Conservation (phyloP, 2,113 vertebrate species). For the Ascaphus truei region DNA sequence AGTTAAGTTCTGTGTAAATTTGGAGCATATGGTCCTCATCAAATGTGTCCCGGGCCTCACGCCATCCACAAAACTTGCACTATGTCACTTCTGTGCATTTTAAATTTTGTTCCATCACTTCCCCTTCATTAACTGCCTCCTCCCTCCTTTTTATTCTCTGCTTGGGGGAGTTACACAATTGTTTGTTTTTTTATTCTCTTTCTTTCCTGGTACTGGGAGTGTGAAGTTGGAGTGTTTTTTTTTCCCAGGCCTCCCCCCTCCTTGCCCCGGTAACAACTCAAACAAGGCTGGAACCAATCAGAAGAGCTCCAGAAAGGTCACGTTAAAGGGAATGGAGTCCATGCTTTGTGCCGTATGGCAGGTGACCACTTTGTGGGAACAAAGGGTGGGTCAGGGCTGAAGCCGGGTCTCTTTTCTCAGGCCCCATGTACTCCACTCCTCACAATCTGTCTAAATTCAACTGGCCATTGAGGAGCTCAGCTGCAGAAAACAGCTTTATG, state of each 20-base stretch:
- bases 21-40: neutral
- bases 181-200: neutral
- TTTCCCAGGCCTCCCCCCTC: conserved; percentile 36
- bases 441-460: conserved; percentile 75
- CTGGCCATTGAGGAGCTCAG: conserved; percentile 60
- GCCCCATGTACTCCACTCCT: conserved; percentile 69
- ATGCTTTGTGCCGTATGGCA: conserved; percentile 64
- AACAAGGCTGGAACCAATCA: conserved; percentile 49
- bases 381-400: conserved; percentile 70
- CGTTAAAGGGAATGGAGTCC: conserved; percentile 39
- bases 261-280: conserved; percentile 54
- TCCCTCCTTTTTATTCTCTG: neutral
- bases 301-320: conserved; percentile 46
- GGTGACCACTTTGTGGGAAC: conserved; percentile 72
- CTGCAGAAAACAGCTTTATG: conserved; percentile 74
- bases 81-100: conserved; percentile 34
- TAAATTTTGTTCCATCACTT: conserved; percentile 27
- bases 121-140: conserved; percentile 1
- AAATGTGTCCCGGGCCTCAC: neutral
- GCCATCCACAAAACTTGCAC: neutral
- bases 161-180: neutral
- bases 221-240: neutral
- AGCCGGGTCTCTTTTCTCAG: conserved; percentile 69
- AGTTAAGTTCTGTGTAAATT: neutral
- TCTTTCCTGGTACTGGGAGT: neutral